These are phyloP conservation scores for Aplodontia rufa DNA, from an alignment of 2,113 vertebrate genomes.

Conservation along the genomic window DNA sequence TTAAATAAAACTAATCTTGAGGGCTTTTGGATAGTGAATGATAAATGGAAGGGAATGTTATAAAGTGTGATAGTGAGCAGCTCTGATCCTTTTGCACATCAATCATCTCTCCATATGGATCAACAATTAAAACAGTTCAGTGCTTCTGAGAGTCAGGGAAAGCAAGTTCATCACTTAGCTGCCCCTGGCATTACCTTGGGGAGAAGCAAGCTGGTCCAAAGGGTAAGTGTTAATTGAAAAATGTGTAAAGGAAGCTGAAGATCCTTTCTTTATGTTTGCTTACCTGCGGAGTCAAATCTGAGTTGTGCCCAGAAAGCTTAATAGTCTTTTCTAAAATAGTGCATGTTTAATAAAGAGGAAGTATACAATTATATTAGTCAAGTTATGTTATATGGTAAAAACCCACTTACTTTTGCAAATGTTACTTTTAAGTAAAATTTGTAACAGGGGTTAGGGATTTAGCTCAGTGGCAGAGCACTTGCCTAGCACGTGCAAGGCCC, in stretches of 20 bases:
- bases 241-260: slow-evolving; percentile 70
- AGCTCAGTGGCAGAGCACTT: too few relatives aligned
- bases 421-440: background rate
- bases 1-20: slow-evolving; percentile 84
- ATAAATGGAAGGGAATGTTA: slow-evolving; percentile 75
- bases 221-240: slow-evolving; percentile 82
- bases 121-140: slow-evolving; percentile 79
- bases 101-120: slow-evolving; percentile 70
- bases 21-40: slow-evolving; percentile 74
- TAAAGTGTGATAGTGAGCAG: slow-evolving; percentile 68
- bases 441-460: too few relatives aligned
- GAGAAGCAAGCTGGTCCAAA: slow-evolving; percentile 61
- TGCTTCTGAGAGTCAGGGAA: slow-evolving; percentile 62
- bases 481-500: too few relatives aligned
- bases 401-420: background rate
- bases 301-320: slow-evolving; percentile 47
- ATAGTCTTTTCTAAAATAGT: slow-evolving; percentile 27
- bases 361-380: background rate
- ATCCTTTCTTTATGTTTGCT: slow-evolving; percentile 55
- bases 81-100: slow-evolving; percentile 70
- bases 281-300: slow-evolving; percentile 61
- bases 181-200: slow-evolving; percentile 50
- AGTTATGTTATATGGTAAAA: background rate
- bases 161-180: slow-evolving; percentile 74
- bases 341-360: background rate